Evolutionary conservation across 2,797 vertebrate genomes (phyloP), one percentile per base, ranked within the genome.

Genomic region (Gallirallus australis): DNA sequence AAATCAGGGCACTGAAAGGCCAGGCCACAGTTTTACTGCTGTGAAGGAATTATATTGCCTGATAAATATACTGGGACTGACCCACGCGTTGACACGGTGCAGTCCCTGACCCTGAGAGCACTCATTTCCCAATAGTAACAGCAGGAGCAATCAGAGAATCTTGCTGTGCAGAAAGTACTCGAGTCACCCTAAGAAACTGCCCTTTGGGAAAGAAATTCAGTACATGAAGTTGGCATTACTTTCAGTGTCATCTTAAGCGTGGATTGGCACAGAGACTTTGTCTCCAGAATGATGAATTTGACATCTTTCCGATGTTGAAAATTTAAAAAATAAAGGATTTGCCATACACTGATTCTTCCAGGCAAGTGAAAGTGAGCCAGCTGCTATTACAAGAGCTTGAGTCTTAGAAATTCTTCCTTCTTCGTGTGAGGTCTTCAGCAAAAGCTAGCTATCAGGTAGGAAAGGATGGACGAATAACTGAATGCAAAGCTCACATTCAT

Each of bases 311-410:
- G 63, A 48, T 0, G 0, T 11, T 86, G 31, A 81, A 83, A 56
- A 63, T 88, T 45, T 45, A 73, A 23, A 11, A 73, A 89, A 73
- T 66, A 76, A 90, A 82, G 63, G 66, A 64, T 56, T 73, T 60
- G 59, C 52, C 48, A 33, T 53, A 73, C 82, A 60, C 33, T 89
- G 68, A 16, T 70, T 89, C 40, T 96, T 82, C 18, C 31, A 80
- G 53, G 64, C 61, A 86, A 81, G 60, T 33, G 79, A 81, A 96
- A 96, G 79, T 7, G 30, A 94, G 80, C 28, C 94, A 95, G 85
- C 77, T 93, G 63, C 76, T 82, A 21, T 72, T 82, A 1, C 7
- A 65, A 69, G 78, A 77, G 31, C 33, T 78, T 42, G 23, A 54
- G 39, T 42, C 57, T 56, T 75, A 73, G 70, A 63, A 87, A 73